A percentile compares a stretch with the other conserved stretches of the same genome.
Evolutionary conservation across 2,797 vertebrate species (phyloP).

Genomic region (Myotis daubentonii): DNA sequence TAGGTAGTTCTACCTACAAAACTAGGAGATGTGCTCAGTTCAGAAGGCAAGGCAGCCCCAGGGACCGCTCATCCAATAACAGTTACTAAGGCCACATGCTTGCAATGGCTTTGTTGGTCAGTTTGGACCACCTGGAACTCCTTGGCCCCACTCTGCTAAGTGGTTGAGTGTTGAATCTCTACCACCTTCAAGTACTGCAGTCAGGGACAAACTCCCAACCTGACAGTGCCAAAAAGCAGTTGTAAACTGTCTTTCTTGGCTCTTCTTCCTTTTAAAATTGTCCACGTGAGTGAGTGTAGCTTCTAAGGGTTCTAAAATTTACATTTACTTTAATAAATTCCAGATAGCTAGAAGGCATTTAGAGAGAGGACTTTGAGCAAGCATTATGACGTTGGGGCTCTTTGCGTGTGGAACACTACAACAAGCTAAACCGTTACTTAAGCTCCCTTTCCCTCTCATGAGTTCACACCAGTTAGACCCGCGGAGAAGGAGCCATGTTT

Average conservation of each 20-base stretch:
- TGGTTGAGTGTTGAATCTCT: background rate
- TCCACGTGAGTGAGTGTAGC: background rate
- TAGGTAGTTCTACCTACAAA: background rate
- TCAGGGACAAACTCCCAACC: background rate
- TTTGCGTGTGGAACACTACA: background rate
- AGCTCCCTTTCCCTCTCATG: background rate
- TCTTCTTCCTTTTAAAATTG: conserved; percentile 39
- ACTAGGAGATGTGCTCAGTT: background rate
- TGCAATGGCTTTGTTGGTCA: background rate
- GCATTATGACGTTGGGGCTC: background rate
- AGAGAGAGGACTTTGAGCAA: background rate
- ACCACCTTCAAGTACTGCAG: background rate
- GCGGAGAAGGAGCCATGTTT: background rate
- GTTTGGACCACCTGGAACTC: background rate
- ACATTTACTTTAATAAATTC: conserved; percentile 6
- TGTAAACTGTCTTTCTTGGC: background rate
- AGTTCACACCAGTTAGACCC: background rate
- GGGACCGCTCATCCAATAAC: background rate
- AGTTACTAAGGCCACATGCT: background rate
- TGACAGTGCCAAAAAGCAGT: background rate
- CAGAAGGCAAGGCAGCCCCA: background rate
- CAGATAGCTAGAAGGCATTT: background rate
- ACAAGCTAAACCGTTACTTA: background rate
- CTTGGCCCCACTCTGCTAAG: background rate
- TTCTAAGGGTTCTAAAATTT: conserved; percentile 17